These are phyloP conservation scores for Drosophila lini DNA, from an alignment of 1,140 invertebrate species.

Conservation along the genomic window DNA sequence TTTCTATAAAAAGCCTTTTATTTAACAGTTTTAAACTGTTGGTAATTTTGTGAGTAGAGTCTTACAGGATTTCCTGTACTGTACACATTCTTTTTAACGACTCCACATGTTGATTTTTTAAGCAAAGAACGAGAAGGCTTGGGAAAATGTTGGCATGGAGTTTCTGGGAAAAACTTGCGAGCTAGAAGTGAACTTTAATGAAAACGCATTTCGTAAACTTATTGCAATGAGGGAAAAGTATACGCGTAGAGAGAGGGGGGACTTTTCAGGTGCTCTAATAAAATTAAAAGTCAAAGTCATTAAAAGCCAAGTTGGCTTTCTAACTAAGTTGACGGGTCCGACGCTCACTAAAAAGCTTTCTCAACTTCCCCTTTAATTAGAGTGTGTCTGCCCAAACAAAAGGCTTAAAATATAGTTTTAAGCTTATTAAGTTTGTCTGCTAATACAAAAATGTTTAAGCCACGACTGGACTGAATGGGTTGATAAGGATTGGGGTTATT, in stretches of 20 bases:
- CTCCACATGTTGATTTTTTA: slow-evolving; percentile 36
- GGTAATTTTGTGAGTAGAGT: background rate
- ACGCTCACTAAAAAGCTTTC: slow-evolving; percentile 59
- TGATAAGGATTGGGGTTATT: slow-evolving; percentile 10
- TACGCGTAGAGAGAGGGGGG: background rate
- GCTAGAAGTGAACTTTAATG: slow-evolving; percentile 52
- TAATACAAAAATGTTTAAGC: slow-evolving; percentile 28
- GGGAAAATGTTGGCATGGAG: slow-evolving; percentile 52
- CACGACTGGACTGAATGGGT: background rate
- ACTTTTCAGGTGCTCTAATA: slow-evolving; percentile 64
- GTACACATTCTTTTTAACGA: background rate
- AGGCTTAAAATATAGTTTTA: slow-evolving; percentile 33
- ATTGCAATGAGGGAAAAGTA: slow-evolving; percentile 39
- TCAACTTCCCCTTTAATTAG: slow-evolving; percentile 50
- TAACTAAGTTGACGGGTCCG: slow-evolving; percentile 52
- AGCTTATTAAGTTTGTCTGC: slow-evolving; percentile 43
- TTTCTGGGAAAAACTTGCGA: slow-evolving; percentile 38
- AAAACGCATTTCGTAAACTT: slow-evolving; percentile 60
- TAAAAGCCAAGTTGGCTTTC: slow-evolving; percentile 67
- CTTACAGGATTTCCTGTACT: background rate
- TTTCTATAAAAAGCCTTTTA: background rate
- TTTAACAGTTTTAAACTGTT: background rate
- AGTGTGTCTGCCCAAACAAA: slow-evolving; percentile 34
- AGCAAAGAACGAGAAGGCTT: slow-evolving; percentile 1
- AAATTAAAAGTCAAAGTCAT: slow-evolving; percentile 75